Percentiles rank a stretch among this genome's conserved stretches.
Conservation (phyloP, 2,797 vertebrate species). For the Phrynocephalus forsythii region DNA sequence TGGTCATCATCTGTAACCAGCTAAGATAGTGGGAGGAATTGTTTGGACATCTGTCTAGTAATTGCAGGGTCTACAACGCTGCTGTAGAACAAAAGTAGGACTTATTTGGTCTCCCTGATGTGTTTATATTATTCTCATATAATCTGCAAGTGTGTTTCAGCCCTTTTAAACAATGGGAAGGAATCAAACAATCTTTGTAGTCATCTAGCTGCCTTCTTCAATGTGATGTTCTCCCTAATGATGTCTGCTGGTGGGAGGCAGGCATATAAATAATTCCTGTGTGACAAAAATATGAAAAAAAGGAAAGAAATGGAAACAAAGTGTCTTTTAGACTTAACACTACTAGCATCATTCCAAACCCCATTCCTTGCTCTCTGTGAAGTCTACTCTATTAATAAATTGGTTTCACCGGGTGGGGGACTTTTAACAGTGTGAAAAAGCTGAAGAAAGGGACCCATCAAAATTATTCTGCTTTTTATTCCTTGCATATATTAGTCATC, state of each 20-base stretch:
- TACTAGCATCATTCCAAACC: too few relatives aligned
- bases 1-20: too few relatives aligned
- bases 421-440: constrained; percentile 41
- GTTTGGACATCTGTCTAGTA: too few relatives aligned
- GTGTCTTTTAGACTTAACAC: constrained; percentile 55
- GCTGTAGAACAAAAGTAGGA: too few relatives aligned
- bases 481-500: constrained; percentile 58
- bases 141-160: not conserved
- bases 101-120: too few relatives aligned
- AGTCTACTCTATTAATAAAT: constrained; percentile 39
- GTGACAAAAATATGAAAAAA: constrained; percentile 47
- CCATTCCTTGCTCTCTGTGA: too few relatives aligned
- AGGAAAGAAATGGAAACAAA: constrained; percentile 55
- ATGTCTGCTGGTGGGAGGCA: not conserved
- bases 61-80: too few relatives aligned
- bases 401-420: not conserved
- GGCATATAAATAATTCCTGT: constrained; percentile 50
- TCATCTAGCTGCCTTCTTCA: not conserved
- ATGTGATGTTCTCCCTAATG: not conserved
- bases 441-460: constrained; percentile 61
- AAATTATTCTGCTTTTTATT: constrained; percentile 64
- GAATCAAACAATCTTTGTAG: not conserved
- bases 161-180: not conserved
- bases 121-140: not conserved
- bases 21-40: too few relatives aligned